Percentiles rank a stretch among this genome's conserved stretches.
phyloP scores from a whole-genome alignment of 2,113 vertebrate genomes.

The Sorex araneus region DNA sequence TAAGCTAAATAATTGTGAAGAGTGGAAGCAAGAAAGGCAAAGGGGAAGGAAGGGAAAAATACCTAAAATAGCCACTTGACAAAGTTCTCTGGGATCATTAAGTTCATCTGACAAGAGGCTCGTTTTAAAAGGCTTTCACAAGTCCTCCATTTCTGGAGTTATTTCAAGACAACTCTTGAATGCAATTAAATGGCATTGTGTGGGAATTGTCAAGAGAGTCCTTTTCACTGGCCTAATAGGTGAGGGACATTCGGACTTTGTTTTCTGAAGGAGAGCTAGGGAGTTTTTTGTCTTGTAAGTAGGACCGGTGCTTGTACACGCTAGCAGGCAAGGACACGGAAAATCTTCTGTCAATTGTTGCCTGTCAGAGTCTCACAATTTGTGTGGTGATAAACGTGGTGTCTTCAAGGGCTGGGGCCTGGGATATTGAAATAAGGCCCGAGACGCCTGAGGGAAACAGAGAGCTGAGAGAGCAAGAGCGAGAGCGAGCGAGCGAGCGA shows the following conservation, averaged over 20 bases:
- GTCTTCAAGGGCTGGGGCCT: constrained; percentile 42
- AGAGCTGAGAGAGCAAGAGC: not conserved
- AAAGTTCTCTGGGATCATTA: constrained; percentile 52
- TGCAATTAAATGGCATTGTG: constrained; percentile 67
- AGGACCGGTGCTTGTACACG: not conserved
- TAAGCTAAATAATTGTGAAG: too few relatives aligned
- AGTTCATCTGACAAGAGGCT: constrained; percentile 10
- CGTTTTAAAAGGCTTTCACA: constrained; percentile 58
- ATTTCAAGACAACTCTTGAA: constrained; percentile 71
- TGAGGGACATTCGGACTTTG: constrained; percentile 41
- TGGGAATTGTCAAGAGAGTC: constrained; percentile 52
- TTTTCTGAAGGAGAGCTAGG: constrained; percentile 16
- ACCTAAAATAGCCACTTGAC: constrained; percentile 2
- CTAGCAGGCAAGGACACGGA: not conserved
- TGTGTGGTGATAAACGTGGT: not conserved
- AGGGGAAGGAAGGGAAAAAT: not conserved
- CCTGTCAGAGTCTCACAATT: constrained; percentile 28
- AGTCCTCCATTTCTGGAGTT: constrained; percentile 50
- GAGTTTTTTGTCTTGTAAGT: constrained; percentile 14
- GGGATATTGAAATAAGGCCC: constrained; percentile 58
- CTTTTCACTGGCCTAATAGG: constrained; percentile 29
- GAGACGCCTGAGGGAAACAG: not conserved
- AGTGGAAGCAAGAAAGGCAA: too few relatives aligned
- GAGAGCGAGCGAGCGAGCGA: not conserved
- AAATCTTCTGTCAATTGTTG: constrained; percentile 10